phyloP scores from a whole-genome alignment of 2,888 invertebrate species.

The Volucella bombylans region DNA sequence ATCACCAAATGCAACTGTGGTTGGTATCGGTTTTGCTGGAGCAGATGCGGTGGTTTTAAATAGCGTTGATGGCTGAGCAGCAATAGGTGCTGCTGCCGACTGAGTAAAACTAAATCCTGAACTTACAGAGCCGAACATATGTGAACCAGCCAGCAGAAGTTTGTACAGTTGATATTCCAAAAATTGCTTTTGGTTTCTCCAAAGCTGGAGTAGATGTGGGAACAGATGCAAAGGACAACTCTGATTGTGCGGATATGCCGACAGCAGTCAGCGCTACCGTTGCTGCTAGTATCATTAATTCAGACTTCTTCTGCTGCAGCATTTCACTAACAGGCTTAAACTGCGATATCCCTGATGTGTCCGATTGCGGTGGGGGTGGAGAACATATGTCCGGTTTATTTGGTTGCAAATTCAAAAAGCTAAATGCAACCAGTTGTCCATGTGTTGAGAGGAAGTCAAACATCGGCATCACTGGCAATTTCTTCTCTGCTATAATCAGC shows the following conservation, averaged over 20 bases:
- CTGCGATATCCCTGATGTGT: slow-evolving; percentile 78
- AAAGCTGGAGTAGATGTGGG: slow-evolving; percentile 79
- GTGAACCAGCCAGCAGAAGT: slow-evolving; percentile 67
- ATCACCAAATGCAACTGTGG: slow-evolving; percentile 58
- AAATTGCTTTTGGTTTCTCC: slow-evolving; percentile 63
- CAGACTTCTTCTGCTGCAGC: slow-evolving; percentile 51
- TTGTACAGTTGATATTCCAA: slow-evolving; percentile 66
- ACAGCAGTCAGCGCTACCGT: slow-evolving; percentile 32
- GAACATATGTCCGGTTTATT: slow-evolving; percentile 85
- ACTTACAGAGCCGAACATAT: slow-evolving; percentile 48
- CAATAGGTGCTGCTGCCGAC: slow-evolving; percentile 36
- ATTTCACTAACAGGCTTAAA: slow-evolving; percentile 77
- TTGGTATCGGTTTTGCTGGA: slow-evolving; percentile 21
- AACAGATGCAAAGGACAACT: slow-evolving; percentile 77
- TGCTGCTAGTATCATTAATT: slow-evolving; percentile 34
- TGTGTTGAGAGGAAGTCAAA: slow-evolving; percentile 90
- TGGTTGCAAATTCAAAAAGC: slow-evolving; percentile 87
- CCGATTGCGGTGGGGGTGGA: slow-evolving; percentile 84
- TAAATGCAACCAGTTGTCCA: slow-evolving; percentile 90
- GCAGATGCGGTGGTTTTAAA: slow-evolving; percentile 40
- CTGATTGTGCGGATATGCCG: slow-evolving; percentile 34
- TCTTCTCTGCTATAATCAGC: slow-evolving; percentile 86
- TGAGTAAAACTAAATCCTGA: slow-evolving; percentile 41
- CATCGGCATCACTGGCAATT: slow-evolving; percentile 89
- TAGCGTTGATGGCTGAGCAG: slow-evolving; percentile 33